Percentiles rank a stretch among this genome's conserved stretches.
phyloP scores from a whole-genome alignment of 2,113 vertebrate genomes.

The Cettia cetti region DNA sequence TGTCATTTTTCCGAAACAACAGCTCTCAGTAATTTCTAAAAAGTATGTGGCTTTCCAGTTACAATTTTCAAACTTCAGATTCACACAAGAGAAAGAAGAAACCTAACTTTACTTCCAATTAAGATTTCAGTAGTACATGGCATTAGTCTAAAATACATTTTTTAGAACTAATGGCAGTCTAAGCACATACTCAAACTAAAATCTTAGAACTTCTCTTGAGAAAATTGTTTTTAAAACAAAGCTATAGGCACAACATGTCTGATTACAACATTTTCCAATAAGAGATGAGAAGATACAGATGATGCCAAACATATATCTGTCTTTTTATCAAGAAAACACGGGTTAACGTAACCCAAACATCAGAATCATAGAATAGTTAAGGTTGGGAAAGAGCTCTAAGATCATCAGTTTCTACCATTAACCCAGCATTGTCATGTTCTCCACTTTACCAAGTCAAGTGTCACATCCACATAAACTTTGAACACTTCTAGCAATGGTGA shows the following conservation, averaged over 20 bases:
- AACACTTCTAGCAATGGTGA: neutral
- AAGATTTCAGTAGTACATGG: neutral
- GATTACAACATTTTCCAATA: neutral
- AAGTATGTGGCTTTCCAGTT: neutral
- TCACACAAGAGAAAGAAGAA: neutral
- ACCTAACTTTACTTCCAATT: neutral
- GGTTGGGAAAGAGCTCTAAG: neutral
- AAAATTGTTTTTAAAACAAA: neutral
- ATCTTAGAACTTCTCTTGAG: neutral
- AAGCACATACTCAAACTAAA: neutral
- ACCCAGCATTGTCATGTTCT: neutral
- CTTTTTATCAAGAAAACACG: neutral
- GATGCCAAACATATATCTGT: neutral
- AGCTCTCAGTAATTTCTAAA: neutral
- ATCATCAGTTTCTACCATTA: neutral
- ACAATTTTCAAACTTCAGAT: neutral
- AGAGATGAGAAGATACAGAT: neutral
- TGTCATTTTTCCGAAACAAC: neutral
- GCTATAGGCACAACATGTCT: neutral
- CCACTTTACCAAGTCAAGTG: no score
- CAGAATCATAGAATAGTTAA: accelerated
- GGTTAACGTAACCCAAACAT: neutral
- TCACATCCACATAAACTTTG: neutral
- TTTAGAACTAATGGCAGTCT: neutral
- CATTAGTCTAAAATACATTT: neutral